Percentiles rank a stretch among this genome's conserved stretches.
These are phyloP conservation scores for Meganola albula DNA, from an alignment of 2,888 invertebrate species.

Conservation along the genomic window DNA sequence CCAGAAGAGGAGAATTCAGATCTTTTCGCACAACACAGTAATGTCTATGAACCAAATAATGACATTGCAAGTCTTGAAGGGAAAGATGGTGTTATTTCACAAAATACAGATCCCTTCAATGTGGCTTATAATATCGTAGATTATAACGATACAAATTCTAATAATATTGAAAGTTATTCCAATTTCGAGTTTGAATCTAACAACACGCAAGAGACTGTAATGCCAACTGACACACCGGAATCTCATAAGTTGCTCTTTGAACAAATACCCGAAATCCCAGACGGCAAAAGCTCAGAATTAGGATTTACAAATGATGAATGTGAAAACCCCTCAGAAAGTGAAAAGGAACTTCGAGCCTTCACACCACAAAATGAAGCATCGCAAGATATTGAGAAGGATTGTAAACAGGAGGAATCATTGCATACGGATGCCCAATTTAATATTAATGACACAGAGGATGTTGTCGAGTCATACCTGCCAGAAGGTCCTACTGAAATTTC, in stretches of 20 bases:
- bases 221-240: constrained; percentile 69
- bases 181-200: constrained; percentile 53
- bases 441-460: constrained; percentile 17
- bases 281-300: constrained; percentile 69
- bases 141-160: constrained; percentile 41
- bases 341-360: constrained; percentile 43
- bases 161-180: constrained; percentile 47
- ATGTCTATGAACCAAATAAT: constrained; percentile 55
- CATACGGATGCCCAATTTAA: constrained; percentile 27
- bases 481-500: constrained; percentile 20
- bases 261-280: constrained; percentile 72
- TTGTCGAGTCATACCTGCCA: constrained; percentile 17
- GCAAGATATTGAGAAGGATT: constrained; percentile 58
- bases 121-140: constrained; percentile 49
- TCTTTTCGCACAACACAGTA: constrained; percentile 34
- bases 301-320: constrained; percentile 62
- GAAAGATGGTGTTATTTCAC: constrained; percentile 36
- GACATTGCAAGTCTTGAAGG: constrained; percentile 59
- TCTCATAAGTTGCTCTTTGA: constrained; percentile 71
- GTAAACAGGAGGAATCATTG: constrained; percentile 46
- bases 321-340: constrained; percentile 57
- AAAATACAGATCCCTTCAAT: constrained; percentile 39
- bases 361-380: constrained; percentile 58
- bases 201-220: constrained; percentile 46
- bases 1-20: constrained; percentile 43